A percentile compares a stretch with the other conserved stretches of the same genome.
Evolutionary conservation across 2,113 vertebrate species (phyloP).

Genomic region (Sander lucioperca): DNA sequence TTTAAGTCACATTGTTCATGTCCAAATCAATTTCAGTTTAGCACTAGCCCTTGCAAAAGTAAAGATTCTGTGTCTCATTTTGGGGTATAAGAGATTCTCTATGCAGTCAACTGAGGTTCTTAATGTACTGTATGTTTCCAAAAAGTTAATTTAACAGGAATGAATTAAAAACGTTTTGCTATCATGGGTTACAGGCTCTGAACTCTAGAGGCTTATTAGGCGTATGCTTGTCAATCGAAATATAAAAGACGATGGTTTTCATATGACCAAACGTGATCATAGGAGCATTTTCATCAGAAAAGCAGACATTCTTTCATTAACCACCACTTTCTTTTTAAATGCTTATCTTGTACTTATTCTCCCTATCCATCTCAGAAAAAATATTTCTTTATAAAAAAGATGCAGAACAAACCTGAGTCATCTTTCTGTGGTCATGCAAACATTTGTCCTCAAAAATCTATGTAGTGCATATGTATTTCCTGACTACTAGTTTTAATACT

Average conservation of each 20-base stretch:
- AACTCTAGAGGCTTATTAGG: neutral
- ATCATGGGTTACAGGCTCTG: neutral
- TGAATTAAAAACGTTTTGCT: constrained; percentile 1
- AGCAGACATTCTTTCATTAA: neutral
- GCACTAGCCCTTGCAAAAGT: neutral
- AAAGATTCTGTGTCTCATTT: neutral
- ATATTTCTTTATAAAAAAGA: neutral
- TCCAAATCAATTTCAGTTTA: constrained; percentile 28
- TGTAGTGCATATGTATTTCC: neutral
- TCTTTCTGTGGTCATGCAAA: neutral
- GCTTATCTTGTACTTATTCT: neutral
- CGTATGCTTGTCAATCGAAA: neutral
- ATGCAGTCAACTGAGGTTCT: neutral
- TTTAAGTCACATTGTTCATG: neutral
- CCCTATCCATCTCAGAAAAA: neutral
- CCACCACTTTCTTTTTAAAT: neutral
- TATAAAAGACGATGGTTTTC: neutral
- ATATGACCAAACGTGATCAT: neutral
- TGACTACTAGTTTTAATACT: neutral
- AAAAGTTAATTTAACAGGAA: constrained; percentile 1
- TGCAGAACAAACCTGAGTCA: neutral
- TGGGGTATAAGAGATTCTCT: neutral
- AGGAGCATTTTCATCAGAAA: neutral
- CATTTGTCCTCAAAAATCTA: neutral
- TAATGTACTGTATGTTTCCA: neutral